Evolutionary conservation across 2,113 vertebrate genomes (phyloP).

Genomic region (Melanocharis versteri): DNA sequence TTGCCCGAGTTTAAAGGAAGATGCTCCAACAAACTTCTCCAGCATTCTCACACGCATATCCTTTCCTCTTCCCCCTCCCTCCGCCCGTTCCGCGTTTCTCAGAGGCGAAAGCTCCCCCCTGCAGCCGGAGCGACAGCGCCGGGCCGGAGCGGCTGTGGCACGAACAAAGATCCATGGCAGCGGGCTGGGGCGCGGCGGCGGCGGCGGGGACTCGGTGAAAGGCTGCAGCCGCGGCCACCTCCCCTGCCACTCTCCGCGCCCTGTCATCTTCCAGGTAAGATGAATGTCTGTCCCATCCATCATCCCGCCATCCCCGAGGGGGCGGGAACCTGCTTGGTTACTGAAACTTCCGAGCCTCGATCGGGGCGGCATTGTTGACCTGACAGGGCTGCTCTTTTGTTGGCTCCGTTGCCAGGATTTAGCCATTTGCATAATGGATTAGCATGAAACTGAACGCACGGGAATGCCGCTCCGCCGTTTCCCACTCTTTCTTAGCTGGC

Average conservation of each 20-base stretch:
- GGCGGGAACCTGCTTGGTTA: not conserved
- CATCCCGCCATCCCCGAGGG: not conserved
- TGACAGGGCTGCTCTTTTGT: slow-evolving; percentile 26
- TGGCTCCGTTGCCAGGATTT: slow-evolving; percentile 27
- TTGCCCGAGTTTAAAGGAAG: not conserved
- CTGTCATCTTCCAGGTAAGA: slow-evolving; percentile 51
- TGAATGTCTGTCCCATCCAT: slow-evolving; percentile 31
- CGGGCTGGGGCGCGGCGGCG: not conserved
- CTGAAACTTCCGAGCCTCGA: slow-evolving; percentile 33
- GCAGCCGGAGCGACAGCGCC: not conserved
- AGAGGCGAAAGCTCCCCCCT: not conserved
- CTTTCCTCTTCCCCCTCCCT: not conserved
- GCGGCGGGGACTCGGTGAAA: not conserved
- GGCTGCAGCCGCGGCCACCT: not conserved
- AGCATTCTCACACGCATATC: not conserved
- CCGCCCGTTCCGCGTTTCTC: not conserved
- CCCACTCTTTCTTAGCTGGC: not conserved
- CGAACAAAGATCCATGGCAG: not conserved
- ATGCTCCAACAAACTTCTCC: not conserved
- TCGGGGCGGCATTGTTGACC: slow-evolving; percentile 49
- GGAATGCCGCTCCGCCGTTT: not conserved
- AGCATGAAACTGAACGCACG: not conserved
- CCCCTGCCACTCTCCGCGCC: not conserved
- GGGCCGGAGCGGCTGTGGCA: not conserved
- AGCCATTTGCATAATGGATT: not conserved